Base-by-base conservation (phyloP, 2,797 vertebrate species). In the Spea hammondii region DNA sequence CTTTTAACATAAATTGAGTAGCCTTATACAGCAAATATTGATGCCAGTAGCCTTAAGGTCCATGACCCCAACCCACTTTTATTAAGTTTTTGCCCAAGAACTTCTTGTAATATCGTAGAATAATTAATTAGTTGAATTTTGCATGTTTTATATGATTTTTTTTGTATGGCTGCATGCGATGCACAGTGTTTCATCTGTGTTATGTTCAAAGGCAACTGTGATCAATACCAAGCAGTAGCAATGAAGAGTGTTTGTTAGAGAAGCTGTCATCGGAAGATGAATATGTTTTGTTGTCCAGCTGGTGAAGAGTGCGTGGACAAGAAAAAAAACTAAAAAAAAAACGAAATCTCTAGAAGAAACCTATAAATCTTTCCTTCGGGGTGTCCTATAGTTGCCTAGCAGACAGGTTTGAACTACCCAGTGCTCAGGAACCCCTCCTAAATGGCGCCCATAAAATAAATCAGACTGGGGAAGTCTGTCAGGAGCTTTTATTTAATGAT, bases 211-310 rank as follows among this genome's bases (percentile, higher is more conserved):
- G 67, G 55, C 17, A 44, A 66, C 14, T 50, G 32, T 81, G 74
- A 81, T 81, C 79, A 64, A 76, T 77, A 48, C 12, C 48, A 57
- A 72, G 51, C 79, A 66, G 57, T 60, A 51, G 53, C 8, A 72
- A 68, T 62, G 69, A 71, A 77, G 79, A 72, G 69, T 72, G 74
- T 77, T 77, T 77, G 77, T 82, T 72, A 77, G 64, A 67, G 74
- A 4, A 10, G 14, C 74, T 82, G 79, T 69, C 79, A 54, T 4
- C 46, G 64, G 6, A 73, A 73, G 79, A 82, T 82, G 64, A 75
- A 82, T 82, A 69, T n/a, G 74, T 65, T 65, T 72, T 1, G 32
- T n/a, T 72, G 65, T 71, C 79, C 44, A 0, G 62, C 51, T 32
- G 7, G 9, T 48, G 32, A 72, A 47, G 69, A 67, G 48, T 64